Evolutionary conservation across 2,113 vertebrate genomes (phyloP), one percentile per base, ranked within the genome.

Genomic region (Sapajus apella): DNA sequence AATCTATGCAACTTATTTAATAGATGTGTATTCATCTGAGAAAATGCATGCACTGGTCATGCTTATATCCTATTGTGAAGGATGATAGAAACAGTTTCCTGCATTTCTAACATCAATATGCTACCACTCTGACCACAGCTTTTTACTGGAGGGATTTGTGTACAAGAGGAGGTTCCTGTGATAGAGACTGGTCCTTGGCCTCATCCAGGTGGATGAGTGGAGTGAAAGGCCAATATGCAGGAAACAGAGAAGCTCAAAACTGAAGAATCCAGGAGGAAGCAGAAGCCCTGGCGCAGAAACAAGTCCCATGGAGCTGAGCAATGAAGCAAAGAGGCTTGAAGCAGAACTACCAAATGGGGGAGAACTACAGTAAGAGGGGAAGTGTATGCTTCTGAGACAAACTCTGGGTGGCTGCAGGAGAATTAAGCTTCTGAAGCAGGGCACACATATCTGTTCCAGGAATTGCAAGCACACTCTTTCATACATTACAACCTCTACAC

Each of bases 371-470:
- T 20, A 37, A 23, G 6, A 70, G 9, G 1, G 2, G 11, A 43
- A 75, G 7, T 5, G 2, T 0, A 2, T 25, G 6, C 23, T 72
- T 73, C 35, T 30, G 20, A 68, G 72, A 30, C 50, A 40, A 32
- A 18, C 35, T 64, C 9, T 61, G 2, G 0, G 14, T 3, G 30
- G 17, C 40, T 21, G 5, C 2, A 64, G 8, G 68, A 0, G 3
- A 32, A 27, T 3, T 0, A 0, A 37, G 20, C n/a, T 40, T 20
- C 47, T 77, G 8, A 12, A 56, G 1, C 20, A 14, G 4, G 3
- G 4, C 14, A 0, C 11, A 10, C 6, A 37, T 1, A 4, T 4
- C 2, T 5, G 3, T 43, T 66, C 9, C 0, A 4, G 12, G 25
- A 30, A 14, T 0, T 20, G 27, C 61, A 30, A 30, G 12, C 27